Evolutionary conservation across 2,888 invertebrate species (phyloP).

Genomic region (Lysandra coridon): DNA sequence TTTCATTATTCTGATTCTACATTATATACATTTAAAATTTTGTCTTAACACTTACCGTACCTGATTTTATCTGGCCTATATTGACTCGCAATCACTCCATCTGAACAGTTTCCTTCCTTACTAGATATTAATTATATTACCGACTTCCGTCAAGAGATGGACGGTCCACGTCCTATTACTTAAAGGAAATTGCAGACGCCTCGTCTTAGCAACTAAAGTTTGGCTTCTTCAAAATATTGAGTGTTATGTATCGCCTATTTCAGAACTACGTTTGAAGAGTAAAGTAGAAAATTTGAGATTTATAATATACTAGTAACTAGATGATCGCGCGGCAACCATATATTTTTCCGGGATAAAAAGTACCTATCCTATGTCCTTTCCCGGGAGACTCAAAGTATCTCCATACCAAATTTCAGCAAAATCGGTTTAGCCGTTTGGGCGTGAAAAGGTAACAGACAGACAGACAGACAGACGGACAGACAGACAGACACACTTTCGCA

Average conservation of each 20-base stretch:
- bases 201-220: constrained; percentile 66
- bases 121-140: constrained; percentile 27
- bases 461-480: too few relatives aligned
- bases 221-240: constrained; percentile 10
- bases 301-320: too few relatives aligned
- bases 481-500: too few relatives aligned
- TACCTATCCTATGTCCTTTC: too few relatives aligned
- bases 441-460: too few relatives aligned
- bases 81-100: not conserved
- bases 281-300: not conserved
- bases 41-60: not conserved
- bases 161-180: constrained; percentile 60
- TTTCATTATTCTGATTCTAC: too few relatives aligned
- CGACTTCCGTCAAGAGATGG: constrained; percentile 58
- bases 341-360: too few relatives aligned
- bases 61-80: not conserved
- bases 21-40: not conserved
- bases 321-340: too few relatives aligned
- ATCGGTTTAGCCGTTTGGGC: too few relatives aligned
- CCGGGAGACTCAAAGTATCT: too few relatives aligned
- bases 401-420: too few relatives aligned
- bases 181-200: constrained; percentile 73
- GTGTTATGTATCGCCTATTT: not conserved
- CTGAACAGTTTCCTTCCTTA: constrained; percentile 25
- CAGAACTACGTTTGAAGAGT: not conserved